Conservation (phyloP, 2,888 invertebrate species). For the Hirtodrosophila cameraria region DNA sequence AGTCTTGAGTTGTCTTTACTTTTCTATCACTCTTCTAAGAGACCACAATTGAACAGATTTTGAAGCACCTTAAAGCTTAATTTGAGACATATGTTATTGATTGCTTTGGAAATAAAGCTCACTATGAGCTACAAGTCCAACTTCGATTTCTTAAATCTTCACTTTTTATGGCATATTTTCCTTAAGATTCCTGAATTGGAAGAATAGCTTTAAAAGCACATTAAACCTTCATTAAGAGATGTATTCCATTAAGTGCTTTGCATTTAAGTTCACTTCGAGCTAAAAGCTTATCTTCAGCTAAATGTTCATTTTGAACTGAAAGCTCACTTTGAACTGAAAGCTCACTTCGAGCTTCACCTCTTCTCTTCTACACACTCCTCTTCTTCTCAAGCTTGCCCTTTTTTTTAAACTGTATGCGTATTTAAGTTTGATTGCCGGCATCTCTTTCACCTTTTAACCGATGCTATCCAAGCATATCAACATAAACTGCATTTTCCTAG, state of each 20-base stretch:
- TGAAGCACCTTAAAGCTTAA: constrained; percentile 1
- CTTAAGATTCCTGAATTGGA: no score
- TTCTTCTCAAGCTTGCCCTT: background rate
- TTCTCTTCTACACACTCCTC: background rate
- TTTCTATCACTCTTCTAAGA: no score
- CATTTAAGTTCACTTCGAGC: background rate
- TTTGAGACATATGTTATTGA: background rate
- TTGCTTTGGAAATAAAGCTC: no score
- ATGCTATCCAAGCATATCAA: constrained; percentile 55
- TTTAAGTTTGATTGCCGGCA: constrained; percentile 8
- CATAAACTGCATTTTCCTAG: constrained; percentile 54
- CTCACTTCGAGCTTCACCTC: no score
- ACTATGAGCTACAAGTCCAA: no score
- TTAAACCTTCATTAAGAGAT: no score
- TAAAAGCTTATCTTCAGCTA: background rate
- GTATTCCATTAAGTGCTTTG: no score
- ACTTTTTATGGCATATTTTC: no score
- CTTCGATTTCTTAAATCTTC: background rate
- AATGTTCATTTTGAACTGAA: background rate
- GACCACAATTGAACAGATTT: background rate
- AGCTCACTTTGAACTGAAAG: background rate
- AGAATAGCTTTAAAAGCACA: background rate
- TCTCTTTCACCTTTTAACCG: constrained; percentile 34
- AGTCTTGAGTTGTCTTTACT: no score
- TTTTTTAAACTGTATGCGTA: constrained; percentile 19